Conservation (phyloP, 2,888 invertebrate genomes). For the Idaea dimidiata region DNA sequence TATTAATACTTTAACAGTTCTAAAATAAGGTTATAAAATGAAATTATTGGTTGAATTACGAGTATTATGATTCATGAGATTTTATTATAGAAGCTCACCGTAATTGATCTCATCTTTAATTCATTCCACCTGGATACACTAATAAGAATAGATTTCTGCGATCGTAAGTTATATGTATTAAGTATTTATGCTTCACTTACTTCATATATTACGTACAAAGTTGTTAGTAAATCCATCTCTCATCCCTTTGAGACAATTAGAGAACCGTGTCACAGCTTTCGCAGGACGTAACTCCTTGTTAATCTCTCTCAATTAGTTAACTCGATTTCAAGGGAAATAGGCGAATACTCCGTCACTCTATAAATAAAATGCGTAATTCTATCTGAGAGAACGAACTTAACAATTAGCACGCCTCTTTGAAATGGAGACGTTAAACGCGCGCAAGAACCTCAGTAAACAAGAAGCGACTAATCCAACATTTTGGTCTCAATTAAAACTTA, state of each 20-base stretch:
- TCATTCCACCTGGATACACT: not conserved
- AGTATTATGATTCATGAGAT: not conserved
- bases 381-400: not conserved
- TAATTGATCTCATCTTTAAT: not conserved
- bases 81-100: not conserved
- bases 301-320: constrained; percentile 40
- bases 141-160: not conserved
- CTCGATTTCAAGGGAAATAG: constrained; percentile 30
- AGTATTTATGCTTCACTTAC: not conserved
- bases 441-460: not conserved
- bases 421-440: not conserved
- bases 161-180: not conserved
- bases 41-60: not conserved
- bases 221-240: constrained; percentile 17
- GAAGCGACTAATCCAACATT: not conserved
- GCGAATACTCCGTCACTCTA: constrained; percentile 6
- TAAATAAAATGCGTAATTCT: not conserved
- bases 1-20: no score
- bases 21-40: not conserved
- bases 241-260: constrained; percentile 33
- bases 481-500: no score
- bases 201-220: constrained; percentile 3
- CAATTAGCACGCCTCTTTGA: constrained; percentile 3
- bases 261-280: constrained; percentile 37
- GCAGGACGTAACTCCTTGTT: constrained; percentile 31